phyloP scores from a whole-genome alignment of 2,113 vertebrate genomes.

The Corvus moneduloides region DNA sequence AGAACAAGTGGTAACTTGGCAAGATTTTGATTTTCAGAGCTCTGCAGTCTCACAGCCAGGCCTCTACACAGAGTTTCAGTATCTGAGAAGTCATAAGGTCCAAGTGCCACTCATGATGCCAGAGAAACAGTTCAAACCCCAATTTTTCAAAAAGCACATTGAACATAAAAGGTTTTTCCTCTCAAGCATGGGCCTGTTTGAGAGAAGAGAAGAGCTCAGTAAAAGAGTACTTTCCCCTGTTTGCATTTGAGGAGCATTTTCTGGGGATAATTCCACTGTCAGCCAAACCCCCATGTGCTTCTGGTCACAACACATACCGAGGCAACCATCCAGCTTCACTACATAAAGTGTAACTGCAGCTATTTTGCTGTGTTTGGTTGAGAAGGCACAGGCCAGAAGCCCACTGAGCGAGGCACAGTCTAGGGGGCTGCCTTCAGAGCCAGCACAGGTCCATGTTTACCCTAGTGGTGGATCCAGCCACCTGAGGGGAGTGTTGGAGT shows the following conservation, averaged over 20 bases:
- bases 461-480: accelerated
- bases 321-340: neutral
- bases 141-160: neutral
- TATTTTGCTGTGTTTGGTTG: neutral
- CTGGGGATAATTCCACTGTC: neutral
- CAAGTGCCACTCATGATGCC: neutral
- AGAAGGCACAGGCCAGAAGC: neutral
- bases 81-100: neutral
- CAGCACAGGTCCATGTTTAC: neutral
- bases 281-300: neutral
- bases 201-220: neutral
- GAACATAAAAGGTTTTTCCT: neutral
- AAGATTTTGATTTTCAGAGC: neutral
- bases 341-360: neutral
- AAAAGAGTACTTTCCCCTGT: neutral
- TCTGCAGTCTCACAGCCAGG: neutral
- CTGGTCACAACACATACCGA: neutral
- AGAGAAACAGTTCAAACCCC: neutral
- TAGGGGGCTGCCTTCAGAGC: neutral
- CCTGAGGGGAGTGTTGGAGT: accelerated
- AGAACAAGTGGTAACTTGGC: neutral
- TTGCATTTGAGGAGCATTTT: neutral
- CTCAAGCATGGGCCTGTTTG: neutral
- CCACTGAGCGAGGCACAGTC: neutral
- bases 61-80: neutral